A percentile compares a stretch with the other conserved stretches of the same genome.
Conservation (phyloP, 2,797 vertebrate genomes). For the Myiotriccus ornatus region DNA sequence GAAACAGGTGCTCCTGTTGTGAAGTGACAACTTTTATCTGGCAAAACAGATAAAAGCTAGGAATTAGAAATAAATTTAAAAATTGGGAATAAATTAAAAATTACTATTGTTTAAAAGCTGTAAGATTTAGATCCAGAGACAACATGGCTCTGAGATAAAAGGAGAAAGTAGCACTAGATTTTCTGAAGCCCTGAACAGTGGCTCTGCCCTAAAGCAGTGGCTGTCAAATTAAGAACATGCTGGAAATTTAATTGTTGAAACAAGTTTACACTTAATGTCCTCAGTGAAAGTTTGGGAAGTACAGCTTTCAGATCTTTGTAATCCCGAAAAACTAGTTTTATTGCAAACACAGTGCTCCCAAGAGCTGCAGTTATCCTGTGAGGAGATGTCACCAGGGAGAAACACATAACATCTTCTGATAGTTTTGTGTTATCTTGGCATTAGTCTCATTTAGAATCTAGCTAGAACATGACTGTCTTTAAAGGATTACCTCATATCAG, state of each 20-base stretch:
- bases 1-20: background rate
- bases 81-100: background rate
- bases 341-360: background rate
- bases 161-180: background rate
- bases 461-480: background rate
- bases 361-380: background rate
- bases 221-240: background rate
- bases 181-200: background rate
- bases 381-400: background rate
- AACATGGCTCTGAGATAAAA: background rate
- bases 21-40: background rate
- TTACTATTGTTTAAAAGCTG: background rate
- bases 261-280: background rate
- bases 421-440: background rate
- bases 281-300: background rate
- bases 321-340: background rate
- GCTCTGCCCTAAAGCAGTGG: background rate
- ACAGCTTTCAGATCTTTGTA: background rate
- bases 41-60: background rate
- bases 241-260: background rate
- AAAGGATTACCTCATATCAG: background rate
- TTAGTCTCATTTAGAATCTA: background rate
- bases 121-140: background rate
- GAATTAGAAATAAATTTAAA: background rate
- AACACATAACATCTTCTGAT: background rate